Conservation (phyloP, 2,888 invertebrate genomes). For the Eremobia ochroleuca region DNA sequence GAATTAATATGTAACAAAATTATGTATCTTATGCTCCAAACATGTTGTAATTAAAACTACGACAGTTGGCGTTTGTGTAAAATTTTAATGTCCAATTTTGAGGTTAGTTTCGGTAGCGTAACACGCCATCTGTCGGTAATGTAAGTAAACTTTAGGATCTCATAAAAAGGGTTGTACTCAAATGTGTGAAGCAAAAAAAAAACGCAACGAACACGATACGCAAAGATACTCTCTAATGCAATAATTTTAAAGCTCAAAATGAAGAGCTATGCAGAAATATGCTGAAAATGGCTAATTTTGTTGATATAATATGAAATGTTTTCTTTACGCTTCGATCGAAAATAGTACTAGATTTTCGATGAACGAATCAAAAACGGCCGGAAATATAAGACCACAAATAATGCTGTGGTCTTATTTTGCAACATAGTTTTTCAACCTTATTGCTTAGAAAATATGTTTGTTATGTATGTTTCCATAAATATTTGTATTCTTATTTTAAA, state of each 20-base stretch:
- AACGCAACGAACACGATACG: conserved; percentile 20
- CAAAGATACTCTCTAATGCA: conserved; percentile 51
- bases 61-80: conserved; percentile 26
- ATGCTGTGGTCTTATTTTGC: too few relatives aligned
- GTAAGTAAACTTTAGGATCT: conserved; percentile 41
- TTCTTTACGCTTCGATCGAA: too few relatives aligned
- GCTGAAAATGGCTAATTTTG: conserved; percentile 30
- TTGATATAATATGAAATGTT: background rate
- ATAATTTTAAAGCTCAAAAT: conserved; percentile 12
- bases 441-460: too few relatives aligned
- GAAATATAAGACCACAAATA: too few relatives aligned
- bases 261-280: conserved; percentile 1
- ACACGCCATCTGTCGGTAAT: conserved; percentile 32
- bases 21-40: background rate
- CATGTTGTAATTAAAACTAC: conserved; percentile 20
- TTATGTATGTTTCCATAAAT: too few relatives aligned
- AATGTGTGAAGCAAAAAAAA: conserved; percentile 1
- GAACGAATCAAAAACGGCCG: too few relatives aligned
- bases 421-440: too few relatives aligned
- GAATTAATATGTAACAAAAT: background rate
- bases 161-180: conserved; percentile 31
- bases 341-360: too few relatives aligned
- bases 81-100: conserved; percentile 12
- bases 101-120: conserved; percentile 17
- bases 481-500: too few relatives aligned